Percentiles rank a stretch among this genome's conserved stretches.
Conservation (phyloP, 2,113 vertebrate genomes). For the Morone saxatilis region DNA sequence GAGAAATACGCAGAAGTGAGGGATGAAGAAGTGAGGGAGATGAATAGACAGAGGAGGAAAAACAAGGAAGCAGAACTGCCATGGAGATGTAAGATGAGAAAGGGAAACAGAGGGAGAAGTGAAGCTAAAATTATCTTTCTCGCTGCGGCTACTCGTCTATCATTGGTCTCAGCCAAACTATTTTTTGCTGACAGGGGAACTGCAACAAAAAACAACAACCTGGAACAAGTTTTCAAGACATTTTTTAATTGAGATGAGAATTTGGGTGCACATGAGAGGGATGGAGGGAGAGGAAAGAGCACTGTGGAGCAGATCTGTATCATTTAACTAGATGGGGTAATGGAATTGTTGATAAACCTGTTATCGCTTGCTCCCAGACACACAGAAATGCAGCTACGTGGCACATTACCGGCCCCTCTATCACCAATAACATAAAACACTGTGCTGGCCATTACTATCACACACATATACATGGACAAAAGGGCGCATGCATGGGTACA, state of each 20-base stretch:
- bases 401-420: constrained; percentile 51
- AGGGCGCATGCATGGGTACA: constrained; percentile 30
- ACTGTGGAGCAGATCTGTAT: constrained; percentile 64
- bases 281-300: constrained; percentile 31
- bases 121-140: constrained; percentile 44
- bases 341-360: constrained; percentile 70
- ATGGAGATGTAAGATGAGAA: constrained; percentile 41
- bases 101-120: constrained; percentile 29
- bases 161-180: constrained; percentile 15
- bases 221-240: constrained; percentile 21
- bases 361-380: constrained; percentile 72
- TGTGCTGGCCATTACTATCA: constrained; percentile 2
- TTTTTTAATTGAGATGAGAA: constrained; percentile 42
- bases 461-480: constrained; percentile 27
- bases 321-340: constrained; percentile 73
- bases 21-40: constrained; percentile 8
- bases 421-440: constrained; percentile 57
- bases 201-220: constrained; percentile 26
- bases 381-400: constrained; percentile 33
- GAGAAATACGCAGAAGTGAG: constrained; percentile 14
- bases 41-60: constrained; percentile 13
- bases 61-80: constrained; percentile 15
- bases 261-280: constrained; percentile 1
- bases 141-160: constrained; percentile 30
- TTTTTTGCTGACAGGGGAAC: constrained; percentile 21